Base-by-base conservation (phyloP, 2,888 invertebrate species). In the Philereme vetulata region DNA sequence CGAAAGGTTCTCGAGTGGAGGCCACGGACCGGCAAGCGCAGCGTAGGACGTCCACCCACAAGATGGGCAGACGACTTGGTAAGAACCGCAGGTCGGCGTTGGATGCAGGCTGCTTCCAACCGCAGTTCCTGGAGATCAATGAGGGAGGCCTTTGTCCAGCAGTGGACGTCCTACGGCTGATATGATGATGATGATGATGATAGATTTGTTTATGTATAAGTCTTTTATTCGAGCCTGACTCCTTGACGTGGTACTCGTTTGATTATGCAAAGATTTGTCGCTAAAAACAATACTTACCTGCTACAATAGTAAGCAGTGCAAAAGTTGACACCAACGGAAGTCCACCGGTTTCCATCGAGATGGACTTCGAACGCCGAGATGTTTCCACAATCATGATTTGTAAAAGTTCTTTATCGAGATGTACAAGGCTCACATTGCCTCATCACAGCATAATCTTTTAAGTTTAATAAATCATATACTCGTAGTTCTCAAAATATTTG, bases 221-320 rank as follows among this genome's bases (percentile, higher is more conserved):
- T 42, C 3, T n/a, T n/a, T 42, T 6, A 42, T 4, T 42, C n/a
- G 42, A n/a, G 10, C 4, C n/a, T 42, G 9, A 21, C 21, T 21
- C 21, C 21, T 1, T 2, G 21, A 2, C 21, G 21, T 21, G 21
- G 21, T 21, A 2, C 21, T 21, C 21, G 21, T 21, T 21, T 21
- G 21, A 21, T 21, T 21, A 21, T 21, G 21, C 21, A 21, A 21
- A 21, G 21, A 21, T 21, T 21, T 35, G 35, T 35, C 3, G 7
- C 35, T 5, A 6, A 35, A 32, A 43, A 34, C 7, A 65, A 33
- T 33, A 40, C 84, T 83, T 77, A 92, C 91, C 91, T 74, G 91
- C 91, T 44, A 92, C 89, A 62, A 92, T 91, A 58, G 91, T 92
- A 57, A 91, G 88, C 40, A 92, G 81, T 4, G 90, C 91, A 66